A percentile compares a stretch with the other conserved stretches of the same genome.
These are phyloP conservation scores for Ennomos fuscantarius DNA, from an alignment of 2,888 invertebrate species.

Conservation along the genomic window DNA sequence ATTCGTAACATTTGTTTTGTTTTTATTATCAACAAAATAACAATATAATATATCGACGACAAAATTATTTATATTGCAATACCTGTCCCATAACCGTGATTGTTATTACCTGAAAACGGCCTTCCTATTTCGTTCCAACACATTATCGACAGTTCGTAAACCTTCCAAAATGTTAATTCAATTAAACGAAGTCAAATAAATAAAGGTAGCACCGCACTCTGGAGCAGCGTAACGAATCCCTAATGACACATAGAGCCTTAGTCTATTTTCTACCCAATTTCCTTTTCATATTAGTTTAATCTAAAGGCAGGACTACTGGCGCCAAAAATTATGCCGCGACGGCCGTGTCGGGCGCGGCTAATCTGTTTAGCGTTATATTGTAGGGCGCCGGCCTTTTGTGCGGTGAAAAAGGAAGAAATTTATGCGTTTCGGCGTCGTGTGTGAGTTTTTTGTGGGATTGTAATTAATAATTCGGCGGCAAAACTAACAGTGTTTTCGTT, in stretches of 20 bases:
- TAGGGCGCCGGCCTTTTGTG: conserved; percentile 79
- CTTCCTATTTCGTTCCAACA: conserved; percentile 73
- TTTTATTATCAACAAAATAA: conserved; percentile 22
- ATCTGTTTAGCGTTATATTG: conserved; percentile 83
- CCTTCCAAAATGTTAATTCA: conserved; percentile 80
- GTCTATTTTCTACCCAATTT: conserved; percentile 85
- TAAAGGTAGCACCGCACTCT: conserved; percentile 69
- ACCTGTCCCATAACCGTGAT: conserved; percentile 72
- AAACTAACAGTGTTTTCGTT: conserved; percentile 86
- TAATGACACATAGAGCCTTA: conserved; percentile 83
- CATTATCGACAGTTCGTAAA: conserved; percentile 78
- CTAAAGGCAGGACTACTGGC: conserved; percentile 83
- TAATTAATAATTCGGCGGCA: conserved; percentile 86
- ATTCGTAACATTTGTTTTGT: conserved; percentile 20
- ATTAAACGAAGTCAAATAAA: conserved; percentile 82
- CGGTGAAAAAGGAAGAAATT: conserved; percentile 84
- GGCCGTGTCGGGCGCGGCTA: conserved; percentile 79
- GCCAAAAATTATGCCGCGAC: conserved; percentile 84
- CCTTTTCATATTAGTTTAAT: conserved; percentile 85
- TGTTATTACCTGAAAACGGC: conserved; percentile 74
- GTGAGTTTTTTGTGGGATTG: conserved; percentile 83
- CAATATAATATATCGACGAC: conserved; percentile 26
- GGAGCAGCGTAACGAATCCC: conserved; percentile 77
- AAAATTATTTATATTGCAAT: conserved; percentile 64
- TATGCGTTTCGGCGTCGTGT: conserved; percentile 84